Base-by-base conservation (phyloP, 2,113 vertebrate genomes). In the Callaeas wilsoni region DNA sequence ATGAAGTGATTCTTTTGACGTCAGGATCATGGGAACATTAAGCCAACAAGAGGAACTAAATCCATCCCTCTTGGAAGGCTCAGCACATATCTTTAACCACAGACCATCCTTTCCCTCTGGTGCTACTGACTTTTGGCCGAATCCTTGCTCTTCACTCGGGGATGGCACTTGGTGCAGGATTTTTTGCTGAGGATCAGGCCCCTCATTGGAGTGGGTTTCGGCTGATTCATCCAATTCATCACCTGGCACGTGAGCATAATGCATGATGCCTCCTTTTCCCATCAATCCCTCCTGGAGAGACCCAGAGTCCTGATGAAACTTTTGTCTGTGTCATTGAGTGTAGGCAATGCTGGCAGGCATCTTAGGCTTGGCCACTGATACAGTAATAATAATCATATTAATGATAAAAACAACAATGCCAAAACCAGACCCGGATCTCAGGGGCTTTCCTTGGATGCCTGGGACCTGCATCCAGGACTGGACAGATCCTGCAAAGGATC, bases 71-170 rank as follows among this genome's bases (percentile, higher is more conserved):
- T 89, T 94, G 95, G 93, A 95, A 92, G 63, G 55, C 78, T 93
- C 84, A 67, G 67, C n/a, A 56, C 89, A 80, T 82, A 57, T 76
- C 82, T 94, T 85, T 65, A 90, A 95, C 91, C 93, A 83, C 92
- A 91, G 32, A 37, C 62, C 42, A 69, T 90, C 78, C 50, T 85
- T 90, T 77, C 84, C 33, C 37, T 70, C 63, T 83, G 55, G 30
- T 63, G 47, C 25, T 52, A 7, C 7, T 88, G 75, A 67, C 63
- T 93, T 83, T 19, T 56, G 77, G 50, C 76, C 0, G 0, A 75
- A 59, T 26, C 46, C 91, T 82, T 56, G 35, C 55, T 73, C 32
- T 65, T 93, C 10, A 13, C 8, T 11, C 35, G 13, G 42, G 32
- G 30, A 49, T 62, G 63, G 50, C 62, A 73, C 19, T 76, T 42